Percentiles rank a stretch among this genome's conserved stretches.
Evolutionary conservation across 2,113 vertebrate genomes (phyloP).

Genomic region (Spea multiplicata): DNA sequence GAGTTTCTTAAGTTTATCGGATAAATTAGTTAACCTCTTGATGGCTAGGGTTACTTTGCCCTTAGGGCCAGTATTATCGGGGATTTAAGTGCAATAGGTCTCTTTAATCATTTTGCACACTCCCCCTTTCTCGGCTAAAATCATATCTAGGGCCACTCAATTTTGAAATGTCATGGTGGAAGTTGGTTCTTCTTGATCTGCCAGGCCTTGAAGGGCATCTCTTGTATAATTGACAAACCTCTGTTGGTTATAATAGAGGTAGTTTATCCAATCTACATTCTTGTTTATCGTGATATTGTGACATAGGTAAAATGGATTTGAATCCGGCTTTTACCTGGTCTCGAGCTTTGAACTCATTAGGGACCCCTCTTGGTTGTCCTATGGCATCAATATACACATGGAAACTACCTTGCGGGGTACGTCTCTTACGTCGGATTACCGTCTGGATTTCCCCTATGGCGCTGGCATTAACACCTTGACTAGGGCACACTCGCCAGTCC

Average conservation of each 20-base stretch:
- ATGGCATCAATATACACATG: neutral
- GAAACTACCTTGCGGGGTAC: neutral
- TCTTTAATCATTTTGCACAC: neutral
- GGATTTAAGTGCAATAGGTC: neutral
- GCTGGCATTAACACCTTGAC: neutral
- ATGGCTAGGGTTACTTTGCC: neutral
- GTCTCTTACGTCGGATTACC: neutral
- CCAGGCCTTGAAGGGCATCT: neutral
- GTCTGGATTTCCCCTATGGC: neutral
- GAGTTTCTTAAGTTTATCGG: too few species aligned
- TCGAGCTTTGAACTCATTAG: slow-evolving; percentile 1
- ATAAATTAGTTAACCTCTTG: neutral
- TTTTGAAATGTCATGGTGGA: neutral
- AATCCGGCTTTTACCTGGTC: neutral
- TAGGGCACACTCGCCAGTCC: neutral
- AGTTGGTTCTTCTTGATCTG: neutral
- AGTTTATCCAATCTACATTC: too few species aligned
- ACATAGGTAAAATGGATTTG: too few species aligned
- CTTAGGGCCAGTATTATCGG: neutral
- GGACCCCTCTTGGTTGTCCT: neutral
- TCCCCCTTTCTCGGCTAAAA: neutral
- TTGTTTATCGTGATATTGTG: too few species aligned
- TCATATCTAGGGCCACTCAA: neutral
- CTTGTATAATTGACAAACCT: too few species aligned
- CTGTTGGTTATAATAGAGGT: too few species aligned